Evolutionary conservation across 2,888 invertebrate genomes (phyloP).

Genomic region (Ectemnius lituratus): DNA sequence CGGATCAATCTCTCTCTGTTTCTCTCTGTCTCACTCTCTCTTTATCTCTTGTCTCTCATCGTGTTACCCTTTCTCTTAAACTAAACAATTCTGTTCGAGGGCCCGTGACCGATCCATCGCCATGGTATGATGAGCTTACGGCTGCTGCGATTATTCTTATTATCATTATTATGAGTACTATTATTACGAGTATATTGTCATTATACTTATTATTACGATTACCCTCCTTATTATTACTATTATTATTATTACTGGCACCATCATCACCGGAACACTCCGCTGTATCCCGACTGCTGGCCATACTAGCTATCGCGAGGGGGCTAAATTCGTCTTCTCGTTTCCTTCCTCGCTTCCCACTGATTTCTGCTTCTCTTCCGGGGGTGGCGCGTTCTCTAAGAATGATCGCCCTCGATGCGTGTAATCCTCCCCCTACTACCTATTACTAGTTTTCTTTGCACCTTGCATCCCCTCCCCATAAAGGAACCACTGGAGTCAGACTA

Average conservation of each 20-base stretch:
- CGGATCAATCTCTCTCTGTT: too few species aligned
- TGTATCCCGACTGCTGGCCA: conserved; percentile 37
- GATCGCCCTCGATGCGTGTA: too few species aligned
- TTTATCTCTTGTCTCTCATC: too few species aligned
- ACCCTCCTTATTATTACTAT: conserved; percentile 63
- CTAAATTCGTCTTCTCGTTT: conserved; percentile 32
- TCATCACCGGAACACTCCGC: conserved; percentile 46
- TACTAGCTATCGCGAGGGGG: conserved; percentile 36
- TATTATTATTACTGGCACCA: conserved; percentile 63
- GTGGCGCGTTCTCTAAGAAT: too few species aligned
- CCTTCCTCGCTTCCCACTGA: conserved; percentile 5
- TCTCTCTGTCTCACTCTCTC: too few species aligned
- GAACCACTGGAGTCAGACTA: too few species aligned
- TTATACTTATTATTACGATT: conserved; percentile 68
- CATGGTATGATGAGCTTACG: conserved; percentile 52
- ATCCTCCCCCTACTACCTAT: too few species aligned
- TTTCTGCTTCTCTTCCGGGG: neutral
- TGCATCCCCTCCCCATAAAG: too few species aligned
- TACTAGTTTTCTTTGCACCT: too few species aligned
- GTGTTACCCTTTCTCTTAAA: too few species aligned
- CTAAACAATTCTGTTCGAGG: too few species aligned
- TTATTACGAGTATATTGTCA: conserved; percentile 69
- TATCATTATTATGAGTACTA: conserved; percentile 62
- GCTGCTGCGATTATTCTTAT: conserved; percentile 61
- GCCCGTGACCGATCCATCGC: neutral